Conservation (phyloP, 2,888 invertebrate species). For the Polydesmus complanatus region DNA sequence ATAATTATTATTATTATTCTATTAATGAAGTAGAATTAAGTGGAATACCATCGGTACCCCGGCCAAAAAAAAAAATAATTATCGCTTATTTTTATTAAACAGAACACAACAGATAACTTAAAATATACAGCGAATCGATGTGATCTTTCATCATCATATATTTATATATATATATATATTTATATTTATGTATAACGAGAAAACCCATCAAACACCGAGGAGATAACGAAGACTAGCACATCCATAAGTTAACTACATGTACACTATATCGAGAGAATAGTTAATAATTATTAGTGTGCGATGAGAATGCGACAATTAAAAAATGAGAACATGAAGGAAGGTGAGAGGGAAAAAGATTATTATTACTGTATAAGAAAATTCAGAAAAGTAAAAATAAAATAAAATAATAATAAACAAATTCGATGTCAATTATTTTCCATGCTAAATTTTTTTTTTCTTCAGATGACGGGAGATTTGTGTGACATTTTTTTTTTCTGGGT, state of each 20-base stretch:
- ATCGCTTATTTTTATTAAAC: background rate
- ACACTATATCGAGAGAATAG: background rate
- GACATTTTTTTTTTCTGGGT: too few species aligned
- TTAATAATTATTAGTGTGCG: background rate
- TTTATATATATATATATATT: background rate
- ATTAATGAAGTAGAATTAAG: too few species aligned
- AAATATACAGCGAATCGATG: background rate
- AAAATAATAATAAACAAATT: too few species aligned
- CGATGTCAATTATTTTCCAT: too few species aligned
- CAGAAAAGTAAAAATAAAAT: too few species aligned
- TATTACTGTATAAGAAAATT: too few species aligned
- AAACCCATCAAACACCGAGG: slow-evolving; percentile 14
- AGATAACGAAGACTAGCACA: slow-evolving; percentile 15
- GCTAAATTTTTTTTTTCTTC: too few species aligned
- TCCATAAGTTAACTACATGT: background rate
- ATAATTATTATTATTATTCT: too few species aligned
- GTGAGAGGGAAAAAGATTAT: background rate
- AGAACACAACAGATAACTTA: background rate
- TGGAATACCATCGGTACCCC: background rate
- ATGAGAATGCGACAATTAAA: background rate
- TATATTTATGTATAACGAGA: slow-evolving; percentile 6
- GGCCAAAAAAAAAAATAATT: background rate
- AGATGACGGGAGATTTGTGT: too few species aligned
- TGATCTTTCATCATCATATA: background rate
- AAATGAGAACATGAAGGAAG: background rate